Evolutionary conservation across 2,113 vertebrate genomes (phyloP).

Genomic region (Pseudolaguvia tuberculata): DNA sequence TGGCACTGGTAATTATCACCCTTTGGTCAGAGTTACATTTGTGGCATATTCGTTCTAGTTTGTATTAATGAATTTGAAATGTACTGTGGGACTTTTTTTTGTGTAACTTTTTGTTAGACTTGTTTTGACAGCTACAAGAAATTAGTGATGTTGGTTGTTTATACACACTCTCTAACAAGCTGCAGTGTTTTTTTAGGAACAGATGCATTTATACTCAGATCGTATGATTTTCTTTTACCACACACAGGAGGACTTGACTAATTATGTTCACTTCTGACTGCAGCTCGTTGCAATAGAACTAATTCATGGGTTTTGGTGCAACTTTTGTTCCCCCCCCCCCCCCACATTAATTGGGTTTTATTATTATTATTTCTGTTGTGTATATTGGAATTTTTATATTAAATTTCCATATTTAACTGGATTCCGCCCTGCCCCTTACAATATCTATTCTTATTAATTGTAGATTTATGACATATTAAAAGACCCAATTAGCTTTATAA

Average conservation of each 20-base stretch:
- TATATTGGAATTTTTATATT: background rate
- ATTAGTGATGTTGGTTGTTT: background rate
- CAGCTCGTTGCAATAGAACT: background rate
- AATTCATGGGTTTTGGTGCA: background rate
- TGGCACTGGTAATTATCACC: background rate
- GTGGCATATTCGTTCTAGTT: background rate
- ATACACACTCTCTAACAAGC: background rate
- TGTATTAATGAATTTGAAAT: background rate
- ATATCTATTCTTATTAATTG: background rate
- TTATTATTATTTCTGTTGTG: background rate
- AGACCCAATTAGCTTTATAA: background rate
- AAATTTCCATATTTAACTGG: background rate
- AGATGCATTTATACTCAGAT: background rate
- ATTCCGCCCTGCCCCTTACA: background rate
- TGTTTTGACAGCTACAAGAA: background rate
- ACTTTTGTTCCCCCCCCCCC: background rate
- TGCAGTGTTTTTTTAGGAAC: background rate
- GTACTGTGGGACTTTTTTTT: too few relatives aligned
- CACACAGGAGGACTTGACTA: background rate
- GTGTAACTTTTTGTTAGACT: background rate
- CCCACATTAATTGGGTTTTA: background rate
- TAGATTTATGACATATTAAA: constrained; percentile 1
- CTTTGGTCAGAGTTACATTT: background rate
- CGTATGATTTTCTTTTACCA: background rate
- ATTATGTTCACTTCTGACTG: background rate